A percentile compares a stretch with the other conserved stretches of the same genome.
Conservation (phyloP, 2,797 vertebrate genomes). For the Eurystomus glaucurus region DNA sequence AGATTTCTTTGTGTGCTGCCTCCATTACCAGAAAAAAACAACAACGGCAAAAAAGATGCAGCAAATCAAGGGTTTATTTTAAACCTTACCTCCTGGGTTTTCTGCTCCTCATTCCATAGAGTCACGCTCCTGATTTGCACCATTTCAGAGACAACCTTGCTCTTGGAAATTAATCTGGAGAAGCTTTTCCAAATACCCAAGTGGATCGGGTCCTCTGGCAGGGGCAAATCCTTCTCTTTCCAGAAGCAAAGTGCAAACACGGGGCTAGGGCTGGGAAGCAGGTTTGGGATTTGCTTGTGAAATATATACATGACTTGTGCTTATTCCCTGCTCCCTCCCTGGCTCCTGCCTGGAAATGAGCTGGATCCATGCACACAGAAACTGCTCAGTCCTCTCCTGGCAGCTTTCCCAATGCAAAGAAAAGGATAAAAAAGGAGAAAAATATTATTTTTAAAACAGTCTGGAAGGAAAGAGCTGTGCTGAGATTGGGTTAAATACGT, state of each 20-base stretch:
- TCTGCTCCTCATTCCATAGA: background rate
- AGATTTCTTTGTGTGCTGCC: background rate
- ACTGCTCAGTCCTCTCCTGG: slow-evolving; percentile 12
- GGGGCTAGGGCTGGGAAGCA: background rate
- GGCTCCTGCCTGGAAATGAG: slow-evolving; percentile 6
- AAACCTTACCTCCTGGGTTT: background rate
- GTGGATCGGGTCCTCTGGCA: fast-evolving
- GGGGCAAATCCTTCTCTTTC: background rate
- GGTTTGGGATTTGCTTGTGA: background rate
- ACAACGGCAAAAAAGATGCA: background rate
- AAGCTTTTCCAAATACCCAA: background rate
- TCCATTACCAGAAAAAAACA: background rate
- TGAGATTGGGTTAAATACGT: background rate
- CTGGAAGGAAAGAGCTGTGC: background rate
- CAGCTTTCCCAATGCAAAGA: background rate
- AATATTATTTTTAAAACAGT: background rate
- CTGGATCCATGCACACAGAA: background rate
- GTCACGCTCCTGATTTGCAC: background rate
- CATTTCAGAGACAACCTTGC: background rate
- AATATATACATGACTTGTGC: background rate
- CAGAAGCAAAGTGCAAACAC: background rate
- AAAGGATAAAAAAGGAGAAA: background rate
- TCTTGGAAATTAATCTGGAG: background rate
- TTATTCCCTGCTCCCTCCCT: background rate
- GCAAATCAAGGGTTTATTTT: background rate